Evolutionary conservation across 2,113 vertebrate genomes (phyloP).

Genomic region (Tetraodon nigroviridis): DNA sequence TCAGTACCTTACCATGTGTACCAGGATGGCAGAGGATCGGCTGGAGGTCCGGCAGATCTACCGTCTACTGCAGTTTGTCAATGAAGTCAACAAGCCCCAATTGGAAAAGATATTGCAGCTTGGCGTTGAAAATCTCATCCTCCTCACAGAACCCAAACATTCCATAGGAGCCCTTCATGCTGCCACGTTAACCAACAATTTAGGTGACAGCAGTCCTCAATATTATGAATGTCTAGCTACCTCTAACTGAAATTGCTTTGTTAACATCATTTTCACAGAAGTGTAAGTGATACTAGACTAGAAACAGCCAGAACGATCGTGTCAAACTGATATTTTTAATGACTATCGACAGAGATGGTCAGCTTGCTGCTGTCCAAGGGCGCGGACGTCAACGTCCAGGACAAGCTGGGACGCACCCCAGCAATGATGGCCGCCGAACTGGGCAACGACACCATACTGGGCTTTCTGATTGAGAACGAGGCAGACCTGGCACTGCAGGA

Average conservation of each 20-base stretch:
- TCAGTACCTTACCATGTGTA: slow-evolving; percentile 30
- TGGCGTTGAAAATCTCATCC: slow-evolving; percentile 82
- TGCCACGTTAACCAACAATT: slow-evolving; percentile 78
- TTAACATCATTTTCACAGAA: neutral
- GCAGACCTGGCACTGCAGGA: slow-evolving; percentile 82
- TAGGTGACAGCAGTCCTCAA: slow-evolving; percentile 32
- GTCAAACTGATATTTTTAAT: no score
- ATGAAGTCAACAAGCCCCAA: slow-evolving; percentile 73
- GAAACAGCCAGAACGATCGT: no score
- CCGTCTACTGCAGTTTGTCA: slow-evolving; percentile 84
- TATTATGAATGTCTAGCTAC: neutral
- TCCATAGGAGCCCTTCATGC: slow-evolving; percentile 82
- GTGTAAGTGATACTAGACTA: no score
- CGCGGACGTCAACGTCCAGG: slow-evolving; percentile 80
- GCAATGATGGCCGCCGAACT: slow-evolving; percentile 85
- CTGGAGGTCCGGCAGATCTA: slow-evolving; percentile 85
- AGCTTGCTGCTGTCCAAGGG: slow-evolving; percentile 79
- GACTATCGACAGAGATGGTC: slow-evolving; percentile 70
- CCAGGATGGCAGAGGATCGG: slow-evolving; percentile 64
- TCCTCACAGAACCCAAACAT: slow-evolving; percentile 80
- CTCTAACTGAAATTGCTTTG: neutral
- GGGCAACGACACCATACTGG: slow-evolving; percentile 78
- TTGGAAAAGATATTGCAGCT: slow-evolving; percentile 79
- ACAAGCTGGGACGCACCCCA: slow-evolving; percentile 79
- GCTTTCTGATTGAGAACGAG: slow-evolving; percentile 74